Evolutionary conservation across 2,888 invertebrate species (phyloP).

Genomic region (Conops quadrifasciatus): DNA sequence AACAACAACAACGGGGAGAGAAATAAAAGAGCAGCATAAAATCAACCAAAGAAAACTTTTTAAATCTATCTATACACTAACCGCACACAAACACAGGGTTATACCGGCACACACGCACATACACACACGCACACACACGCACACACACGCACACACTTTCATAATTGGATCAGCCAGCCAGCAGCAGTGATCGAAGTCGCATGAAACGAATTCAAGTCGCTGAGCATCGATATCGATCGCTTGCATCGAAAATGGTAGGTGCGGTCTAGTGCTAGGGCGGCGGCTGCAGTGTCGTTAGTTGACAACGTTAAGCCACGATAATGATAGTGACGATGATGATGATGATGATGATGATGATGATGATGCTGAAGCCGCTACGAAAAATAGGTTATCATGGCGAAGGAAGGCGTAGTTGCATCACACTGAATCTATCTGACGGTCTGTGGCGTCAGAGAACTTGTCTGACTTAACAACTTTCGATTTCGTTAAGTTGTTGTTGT

Average conservation of each 20-base stretch:
- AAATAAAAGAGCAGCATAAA: conserved; percentile 44
- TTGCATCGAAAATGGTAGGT: conserved; percentile 24
- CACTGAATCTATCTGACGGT: too few species aligned
- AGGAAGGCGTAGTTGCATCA: conserved; percentile 44
- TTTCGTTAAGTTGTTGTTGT: neutral
- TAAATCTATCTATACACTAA: conserved; percentile 27
- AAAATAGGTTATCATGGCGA: conserved; percentile 42
- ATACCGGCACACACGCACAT: conserved; percentile 8
- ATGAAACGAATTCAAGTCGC: neutral
- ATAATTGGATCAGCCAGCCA: conserved; percentile 28
- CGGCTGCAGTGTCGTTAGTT: conserved; percentile 14
- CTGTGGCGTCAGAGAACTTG: conserved; percentile 29
- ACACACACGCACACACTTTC: conserved; percentile 39
- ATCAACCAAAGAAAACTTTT: conserved; percentile 23
- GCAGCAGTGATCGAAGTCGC: neutral
- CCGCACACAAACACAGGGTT: neutral
- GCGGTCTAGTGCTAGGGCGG: conserved; percentile 14
- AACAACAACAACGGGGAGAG: conserved; percentile 37
- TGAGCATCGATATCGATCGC: conserved; percentile 17
- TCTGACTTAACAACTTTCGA: neutral
- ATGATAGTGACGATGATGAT: neutral
- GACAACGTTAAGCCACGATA: neutral
- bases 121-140: conserved; percentile 11
- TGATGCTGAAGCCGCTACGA: conserved; percentile 9
- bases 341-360: conserved; percentile 34